phyloP scores from a whole-genome alignment of 2,797 vertebrate genomes.

The Dallia pectoralis region DNA sequence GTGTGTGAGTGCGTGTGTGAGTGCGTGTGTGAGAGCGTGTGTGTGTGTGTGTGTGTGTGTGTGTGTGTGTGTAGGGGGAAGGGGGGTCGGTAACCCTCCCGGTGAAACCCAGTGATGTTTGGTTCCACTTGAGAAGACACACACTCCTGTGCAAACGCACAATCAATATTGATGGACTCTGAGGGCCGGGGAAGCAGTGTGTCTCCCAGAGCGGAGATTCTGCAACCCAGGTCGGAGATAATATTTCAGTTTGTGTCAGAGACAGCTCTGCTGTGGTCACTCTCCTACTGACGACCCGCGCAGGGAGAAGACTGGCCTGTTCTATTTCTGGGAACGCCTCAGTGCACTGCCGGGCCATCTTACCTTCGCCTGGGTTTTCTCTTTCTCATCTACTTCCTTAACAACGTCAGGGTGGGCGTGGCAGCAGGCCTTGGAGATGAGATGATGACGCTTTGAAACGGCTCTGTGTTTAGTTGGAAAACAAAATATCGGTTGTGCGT shows the following conservation, averaged over 20 bases:
- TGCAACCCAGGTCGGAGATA: background rate
- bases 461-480: too few relatives aligned
- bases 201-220: background rate
- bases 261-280: background rate
- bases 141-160: background rate
- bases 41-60: constrained; percentile 11
- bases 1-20: background rate
- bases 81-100: background rate
- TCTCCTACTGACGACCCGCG: background rate
- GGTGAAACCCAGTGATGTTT: background rate
- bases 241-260: background rate
- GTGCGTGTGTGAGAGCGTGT: background rate
- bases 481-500: too few relatives aligned
- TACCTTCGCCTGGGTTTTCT: background rate
- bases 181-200: background rate
- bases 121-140: background rate
- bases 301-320: background rate
- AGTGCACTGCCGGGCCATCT: background rate
- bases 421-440: background rate
- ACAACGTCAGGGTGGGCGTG: background rate
- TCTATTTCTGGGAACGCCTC: background rate
- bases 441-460: too few relatives aligned
- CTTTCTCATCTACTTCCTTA: background rate
- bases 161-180: background rate
- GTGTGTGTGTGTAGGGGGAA: too few relatives aligned